A percentile compares a stretch with the other conserved stretches of the same genome.
Conservation (phyloP, 1,140 invertebrate species). For the Trichonephila clavata region DNA sequence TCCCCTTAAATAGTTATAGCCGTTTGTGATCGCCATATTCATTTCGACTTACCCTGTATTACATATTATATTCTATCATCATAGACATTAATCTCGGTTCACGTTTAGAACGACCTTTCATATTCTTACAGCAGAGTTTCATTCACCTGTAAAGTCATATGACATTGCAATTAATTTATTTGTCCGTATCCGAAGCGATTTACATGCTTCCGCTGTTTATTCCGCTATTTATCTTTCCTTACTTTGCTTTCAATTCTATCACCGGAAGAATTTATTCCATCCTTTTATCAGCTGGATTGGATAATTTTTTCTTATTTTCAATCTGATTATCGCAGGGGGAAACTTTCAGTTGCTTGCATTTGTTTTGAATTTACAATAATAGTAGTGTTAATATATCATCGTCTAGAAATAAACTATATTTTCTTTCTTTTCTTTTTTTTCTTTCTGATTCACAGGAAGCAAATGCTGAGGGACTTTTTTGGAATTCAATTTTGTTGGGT, state of each 20-base stretch:
- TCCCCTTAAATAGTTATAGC: no score
- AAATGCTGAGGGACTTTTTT: background rate
- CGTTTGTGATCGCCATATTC: no score
- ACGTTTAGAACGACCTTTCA: no score
- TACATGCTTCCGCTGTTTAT: background rate
- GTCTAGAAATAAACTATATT: background rate
- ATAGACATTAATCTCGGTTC: no score
- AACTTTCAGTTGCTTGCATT: background rate
- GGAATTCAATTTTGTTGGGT: background rate
- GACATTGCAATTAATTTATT: no score
- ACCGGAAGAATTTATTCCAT: background rate
- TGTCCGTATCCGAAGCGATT: background rate
- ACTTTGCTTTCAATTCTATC: background rate
- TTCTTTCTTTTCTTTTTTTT: no score
- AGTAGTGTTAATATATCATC: background rate
- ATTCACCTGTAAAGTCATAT: no score
- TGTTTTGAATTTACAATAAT: background rate
- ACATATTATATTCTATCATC: no score
- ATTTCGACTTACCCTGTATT: no score
- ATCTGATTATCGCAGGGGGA: background rate
- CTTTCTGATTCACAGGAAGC: no score
- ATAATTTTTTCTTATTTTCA: constrained; percentile 1
- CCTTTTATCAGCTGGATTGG: background rate
- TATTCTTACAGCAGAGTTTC: no score
- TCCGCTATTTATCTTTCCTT: background rate